phyloP scores from a whole-genome alignment of 2,888 invertebrate genomes.

The Conus canariensis region DNA sequence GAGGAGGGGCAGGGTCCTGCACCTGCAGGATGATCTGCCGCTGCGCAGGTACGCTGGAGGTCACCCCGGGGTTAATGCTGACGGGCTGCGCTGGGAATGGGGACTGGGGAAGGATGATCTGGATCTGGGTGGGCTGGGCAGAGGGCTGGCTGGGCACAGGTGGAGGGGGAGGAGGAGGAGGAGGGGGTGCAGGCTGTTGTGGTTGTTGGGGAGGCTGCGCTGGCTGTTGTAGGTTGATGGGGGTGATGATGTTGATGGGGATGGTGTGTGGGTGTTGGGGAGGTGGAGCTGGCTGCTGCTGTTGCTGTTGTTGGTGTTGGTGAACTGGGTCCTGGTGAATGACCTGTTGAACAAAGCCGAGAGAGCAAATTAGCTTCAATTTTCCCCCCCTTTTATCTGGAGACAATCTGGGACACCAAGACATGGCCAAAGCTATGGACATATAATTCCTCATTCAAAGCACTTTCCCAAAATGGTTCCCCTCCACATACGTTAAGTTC shows the following conservation, averaged over 20 bases:
- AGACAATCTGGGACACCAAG: too few species aligned
- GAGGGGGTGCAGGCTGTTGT: constrained; percentile 4
- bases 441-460: too few species aligned
- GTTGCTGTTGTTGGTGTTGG: constrained; percentile 32
- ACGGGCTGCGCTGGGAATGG: constrained; percentile 30
- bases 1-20: constrained; percentile 25
- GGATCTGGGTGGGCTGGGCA: constrained; percentile 47
- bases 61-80: constrained; percentile 10
- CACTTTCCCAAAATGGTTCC: too few species aligned
- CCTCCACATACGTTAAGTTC: too few species aligned
- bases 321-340: constrained; percentile 44
- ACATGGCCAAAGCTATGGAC: too few species aligned
- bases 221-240: constrained; percentile 34
- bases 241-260: constrained; percentile 38
- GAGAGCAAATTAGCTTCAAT: not conserved
- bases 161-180: constrained; percentile 12
- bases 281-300: constrained; percentile 19
- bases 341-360: constrained; percentile 13
- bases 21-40: constrained; percentile 53
- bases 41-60: not conserved
- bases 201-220: not conserved
- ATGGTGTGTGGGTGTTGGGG: constrained; percentile 35
- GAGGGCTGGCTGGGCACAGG: not conserved
- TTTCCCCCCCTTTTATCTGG: too few species aligned
- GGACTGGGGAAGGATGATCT: constrained; percentile 50